Evolutionary conservation across 2,888 invertebrate genomes (phyloP), one percentile per base, ranked within the genome.

Genomic region (Blera fallax): DNA sequence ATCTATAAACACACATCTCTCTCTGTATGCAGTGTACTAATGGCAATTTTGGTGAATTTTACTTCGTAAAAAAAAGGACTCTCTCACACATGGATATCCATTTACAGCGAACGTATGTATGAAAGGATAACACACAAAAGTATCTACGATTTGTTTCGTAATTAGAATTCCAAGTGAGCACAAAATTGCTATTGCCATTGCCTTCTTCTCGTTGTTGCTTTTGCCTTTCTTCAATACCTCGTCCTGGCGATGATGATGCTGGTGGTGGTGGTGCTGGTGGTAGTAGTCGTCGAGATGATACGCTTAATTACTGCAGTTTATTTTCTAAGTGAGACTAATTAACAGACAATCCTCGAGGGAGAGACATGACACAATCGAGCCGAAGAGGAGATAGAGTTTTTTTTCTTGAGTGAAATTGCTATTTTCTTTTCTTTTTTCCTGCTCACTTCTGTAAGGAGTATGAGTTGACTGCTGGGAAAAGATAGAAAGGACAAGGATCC

Each of bases 291-390:
- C 73, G 85, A 87, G 88, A 89, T 87, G 88, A 87, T 87, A 87
- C 89, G 88, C 90, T 91, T 91, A 91, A 91, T 91, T 91, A 90
- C 91, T 91, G 90, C 91, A 90, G 91, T 91, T 91, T 91, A 91
- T 91, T 91, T 91, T 91, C 91, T 91, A 91, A 91, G 91, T 91
- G 91, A 90, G 90, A 91, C 91, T 91, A 91, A 91, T 91, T 91
- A 91, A 90, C 90, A 90, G 90, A 88, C 89, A 88, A 90, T 90
- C 90, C 89, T 69, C 73, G 73, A 87, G 77, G 84, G 87, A 77
- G 50, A 72, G 72, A 81, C 85, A 81, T 76, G 76, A 81, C 60
- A 85, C 76, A 85, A 81, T 81, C 67, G 60, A 67, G 78, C 37
- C 40, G 37, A 52, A 50, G 52, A 58, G 50, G 69, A 70, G 40